Evolutionary conservation across 2,888 invertebrate species (phyloP).

Genomic region (Blomia tropicalis): DNA sequence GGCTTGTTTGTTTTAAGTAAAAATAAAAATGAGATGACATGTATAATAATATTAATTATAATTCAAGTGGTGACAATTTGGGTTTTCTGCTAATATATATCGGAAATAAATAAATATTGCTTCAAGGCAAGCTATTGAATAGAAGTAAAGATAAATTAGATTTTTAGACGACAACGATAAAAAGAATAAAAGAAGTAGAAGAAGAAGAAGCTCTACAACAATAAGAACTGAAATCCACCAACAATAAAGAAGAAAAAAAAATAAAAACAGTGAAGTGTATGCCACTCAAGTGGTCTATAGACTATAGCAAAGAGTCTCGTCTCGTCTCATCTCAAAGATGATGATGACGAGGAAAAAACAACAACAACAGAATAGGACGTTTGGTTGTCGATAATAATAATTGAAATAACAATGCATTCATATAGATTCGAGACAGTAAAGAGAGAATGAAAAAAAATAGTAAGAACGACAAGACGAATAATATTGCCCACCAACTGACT

Average conservation of each 20-base stretch:
- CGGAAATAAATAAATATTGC: neutral
- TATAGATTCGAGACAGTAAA: neutral
- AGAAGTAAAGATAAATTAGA: neutral
- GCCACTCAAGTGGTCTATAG: neutral
- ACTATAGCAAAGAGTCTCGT: neutral
- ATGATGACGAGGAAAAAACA: neutral
- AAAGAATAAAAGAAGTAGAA: too few relatives aligned
- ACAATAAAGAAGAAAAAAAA: neutral
- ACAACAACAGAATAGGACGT: neutral
- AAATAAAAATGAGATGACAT: neutral
- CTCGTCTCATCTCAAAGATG: neutral
- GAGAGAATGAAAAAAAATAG: neutral
- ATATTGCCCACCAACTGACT: too few relatives aligned
- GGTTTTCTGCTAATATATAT: neutral
- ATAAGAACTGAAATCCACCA: neutral
- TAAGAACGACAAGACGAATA: neutral
- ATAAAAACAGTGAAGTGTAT: neutral
- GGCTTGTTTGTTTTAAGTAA: neutral
- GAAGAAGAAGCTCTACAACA: too few relatives aligned
- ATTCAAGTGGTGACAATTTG: neutral
- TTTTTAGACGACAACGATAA: neutral
- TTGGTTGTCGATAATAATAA: too few relatives aligned
- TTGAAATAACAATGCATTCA: neutral
- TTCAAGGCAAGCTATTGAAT: neutral
- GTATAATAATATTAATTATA: neutral